phyloP scores from a whole-genome alignment of 2,113 vertebrate genomes.

The Phoxinus phoxinus region DNA sequence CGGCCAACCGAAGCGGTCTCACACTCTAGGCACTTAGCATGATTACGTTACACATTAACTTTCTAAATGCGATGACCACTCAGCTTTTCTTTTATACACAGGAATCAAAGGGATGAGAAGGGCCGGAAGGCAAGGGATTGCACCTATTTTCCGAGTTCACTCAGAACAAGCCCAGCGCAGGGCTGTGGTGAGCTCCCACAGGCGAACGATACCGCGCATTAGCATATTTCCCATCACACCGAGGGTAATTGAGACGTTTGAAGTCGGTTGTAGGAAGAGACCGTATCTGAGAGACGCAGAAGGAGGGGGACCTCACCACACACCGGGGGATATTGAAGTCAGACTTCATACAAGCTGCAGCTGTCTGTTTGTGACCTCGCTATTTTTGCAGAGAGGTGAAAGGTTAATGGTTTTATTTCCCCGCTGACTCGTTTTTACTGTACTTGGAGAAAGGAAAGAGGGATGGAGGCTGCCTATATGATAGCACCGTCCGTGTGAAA shows the following conservation, averaged over 20 bases:
- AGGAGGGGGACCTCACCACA: slow-evolving; percentile 7
- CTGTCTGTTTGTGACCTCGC: slow-evolving; percentile 49
- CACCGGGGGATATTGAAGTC: slow-evolving; percentile 39
- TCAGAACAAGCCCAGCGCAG: slow-evolving; percentile 14
- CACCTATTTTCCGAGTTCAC: slow-evolving; percentile 23
- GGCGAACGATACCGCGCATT: slow-evolving; percentile 14
- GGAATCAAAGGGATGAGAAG: neutral
- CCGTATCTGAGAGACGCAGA: neutral
- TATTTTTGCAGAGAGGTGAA: slow-evolving; percentile 63
- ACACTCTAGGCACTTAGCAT: neutral
- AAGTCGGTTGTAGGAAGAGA: slow-evolving; percentile 21
- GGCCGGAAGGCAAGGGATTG: neutral
- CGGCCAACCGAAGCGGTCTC: neutral
- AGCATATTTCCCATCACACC: slow-evolving; percentile 53
- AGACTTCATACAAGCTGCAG: slow-evolving; percentile 43
- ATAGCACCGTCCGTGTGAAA: slow-evolving; percentile 14
- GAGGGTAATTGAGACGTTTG: slow-evolving; percentile 47
- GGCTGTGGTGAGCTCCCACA: neutral
- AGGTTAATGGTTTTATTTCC: slow-evolving; percentile 64
- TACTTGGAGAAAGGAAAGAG: slow-evolving; percentile 35
- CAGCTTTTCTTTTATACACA: neutral
- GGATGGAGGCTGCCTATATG: neutral
- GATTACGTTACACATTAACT: slow-evolving; percentile 28
- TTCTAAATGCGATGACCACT: neutral
- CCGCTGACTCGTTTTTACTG: slow-evolving; percentile 60